A percentile compares a stretch with the other conserved stretches of the same genome.
Evolutionary conservation across 2,113 vertebrate species (phyloP).

Genomic region (Mugil cephalus): DNA sequence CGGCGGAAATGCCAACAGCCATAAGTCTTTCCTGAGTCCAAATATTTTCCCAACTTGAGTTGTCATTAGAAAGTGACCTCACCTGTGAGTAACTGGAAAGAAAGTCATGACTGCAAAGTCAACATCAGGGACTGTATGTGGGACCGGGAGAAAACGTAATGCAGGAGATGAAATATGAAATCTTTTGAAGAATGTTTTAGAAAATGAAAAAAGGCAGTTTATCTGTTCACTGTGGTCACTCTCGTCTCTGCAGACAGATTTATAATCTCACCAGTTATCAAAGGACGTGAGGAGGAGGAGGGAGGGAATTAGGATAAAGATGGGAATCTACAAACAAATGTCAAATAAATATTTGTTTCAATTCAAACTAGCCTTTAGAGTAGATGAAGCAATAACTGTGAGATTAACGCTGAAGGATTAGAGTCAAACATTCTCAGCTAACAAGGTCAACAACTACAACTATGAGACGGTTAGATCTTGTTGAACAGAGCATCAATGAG

Average conservation of each 20-base stretch:
- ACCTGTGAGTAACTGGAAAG: background rate
- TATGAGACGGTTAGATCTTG: too few relatives aligned
- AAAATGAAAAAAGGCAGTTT: background rate
- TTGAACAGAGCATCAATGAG: too few relatives aligned
- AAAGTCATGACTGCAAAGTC: background rate
- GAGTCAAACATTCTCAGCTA: too few relatives aligned
- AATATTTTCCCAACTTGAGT: background rate
- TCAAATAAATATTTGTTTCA: too few relatives aligned
- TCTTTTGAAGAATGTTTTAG: background rate
- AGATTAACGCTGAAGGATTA: too few relatives aligned
- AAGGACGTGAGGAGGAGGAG: background rate
- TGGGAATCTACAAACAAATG: too few relatives aligned
- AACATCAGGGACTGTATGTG: background rate
- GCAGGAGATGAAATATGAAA: background rate
- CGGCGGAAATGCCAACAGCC: slow-evolving; percentile 1
- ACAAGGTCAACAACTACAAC: too few relatives aligned
- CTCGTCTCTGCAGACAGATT: slow-evolving; percentile 2
- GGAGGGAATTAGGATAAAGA: background rate
- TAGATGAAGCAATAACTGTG: too few relatives aligned
- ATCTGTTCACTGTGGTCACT: background rate
- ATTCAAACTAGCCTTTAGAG: too few relatives aligned
- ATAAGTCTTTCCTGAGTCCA: background rate
- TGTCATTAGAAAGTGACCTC: background rate
- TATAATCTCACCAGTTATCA: background rate
- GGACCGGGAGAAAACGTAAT: fast-evolving